phyloP scores from a whole-genome alignment of 2,113 vertebrate genomes.

The Plecturocebus donacophilus region DNA sequence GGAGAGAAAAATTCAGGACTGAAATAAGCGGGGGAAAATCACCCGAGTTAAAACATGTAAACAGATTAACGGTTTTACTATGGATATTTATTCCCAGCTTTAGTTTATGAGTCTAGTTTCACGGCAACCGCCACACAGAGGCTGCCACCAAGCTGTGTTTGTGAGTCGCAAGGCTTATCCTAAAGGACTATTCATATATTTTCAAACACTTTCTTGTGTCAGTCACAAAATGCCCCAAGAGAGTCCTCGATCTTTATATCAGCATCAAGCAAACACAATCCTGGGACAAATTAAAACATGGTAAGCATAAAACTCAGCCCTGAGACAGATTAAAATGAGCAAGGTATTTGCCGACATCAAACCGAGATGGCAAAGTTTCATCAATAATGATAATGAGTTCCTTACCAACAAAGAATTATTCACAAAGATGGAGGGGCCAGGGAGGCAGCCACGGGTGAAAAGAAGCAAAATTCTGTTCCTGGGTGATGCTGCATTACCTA shows the following conservation, averaged over 20 bases:
- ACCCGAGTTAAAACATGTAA: neutral
- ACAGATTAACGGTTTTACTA: neutral
- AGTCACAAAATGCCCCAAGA: neutral
- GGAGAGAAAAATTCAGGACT: neutral
- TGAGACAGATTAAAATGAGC: conserved; percentile 60
- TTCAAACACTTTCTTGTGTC: neutral
- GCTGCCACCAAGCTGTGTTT: conserved; percentile 6
- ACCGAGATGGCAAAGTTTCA: conserved; percentile 37
- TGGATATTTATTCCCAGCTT: neutral
- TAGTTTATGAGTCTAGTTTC: conserved; percentile 39
- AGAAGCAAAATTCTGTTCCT: neutral
- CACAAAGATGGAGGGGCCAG: neutral
- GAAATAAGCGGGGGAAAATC: neutral
- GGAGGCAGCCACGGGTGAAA: neutral
- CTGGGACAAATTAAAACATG: conserved; percentile 55
- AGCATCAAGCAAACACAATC: conserved; percentile 41
- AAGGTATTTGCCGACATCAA: neutral
- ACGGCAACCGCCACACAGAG: neutral
- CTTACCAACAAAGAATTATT: conserved; percentile 40
- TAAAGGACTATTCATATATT: neutral
- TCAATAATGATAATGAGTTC: conserved; percentile 64
- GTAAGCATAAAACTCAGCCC: conserved; percentile 54
- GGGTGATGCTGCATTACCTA: neutral
- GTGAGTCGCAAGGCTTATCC: neutral
- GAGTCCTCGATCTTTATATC: conserved; percentile 39